Percentiles rank a stretch among this genome's conserved stretches.
Conservation (phyloP, 2,113 vertebrate species). For the Polypterus bichir region DNA sequence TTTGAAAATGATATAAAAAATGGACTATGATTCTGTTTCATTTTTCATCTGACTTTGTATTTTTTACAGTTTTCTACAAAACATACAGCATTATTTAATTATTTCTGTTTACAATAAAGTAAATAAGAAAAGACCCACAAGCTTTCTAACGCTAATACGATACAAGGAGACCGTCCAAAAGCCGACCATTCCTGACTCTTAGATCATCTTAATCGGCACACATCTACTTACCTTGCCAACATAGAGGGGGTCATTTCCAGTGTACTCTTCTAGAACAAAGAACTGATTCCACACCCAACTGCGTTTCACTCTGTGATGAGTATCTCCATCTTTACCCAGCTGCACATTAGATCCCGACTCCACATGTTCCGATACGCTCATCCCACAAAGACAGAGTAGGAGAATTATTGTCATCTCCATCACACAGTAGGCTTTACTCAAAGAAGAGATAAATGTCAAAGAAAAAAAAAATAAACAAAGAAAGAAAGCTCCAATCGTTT, state of each 20-base stretch:
- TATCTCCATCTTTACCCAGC: slow-evolving; percentile 48
- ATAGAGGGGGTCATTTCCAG: slow-evolving; percentile 85
- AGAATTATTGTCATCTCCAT: slow-evolving; percentile 58
- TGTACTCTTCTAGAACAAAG: slow-evolving; percentile 95
- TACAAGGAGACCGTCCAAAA: too few relatives aligned
- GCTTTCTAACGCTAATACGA: too few relatives aligned
- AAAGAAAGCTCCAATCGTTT: slow-evolving; percentile 24
- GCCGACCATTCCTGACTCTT: too few relatives aligned
- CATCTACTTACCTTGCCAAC: slow-evolving; percentile 81
- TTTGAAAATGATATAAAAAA: too few relatives aligned
- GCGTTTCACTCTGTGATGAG: slow-evolving; percentile 67
- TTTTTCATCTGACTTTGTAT: too few relatives aligned
- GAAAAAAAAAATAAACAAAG: slow-evolving; percentile 30
- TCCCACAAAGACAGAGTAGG: slow-evolving; percentile 62
- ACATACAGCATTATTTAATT: too few relatives aligned
- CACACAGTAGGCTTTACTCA: slow-evolving; percentile 34
- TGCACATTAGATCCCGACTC: slow-evolving; percentile 55
- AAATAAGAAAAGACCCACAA: too few relatives aligned
- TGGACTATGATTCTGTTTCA: too few relatives aligned
- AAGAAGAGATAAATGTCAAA: slow-evolving; percentile 24
- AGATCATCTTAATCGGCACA: too few relatives aligned
- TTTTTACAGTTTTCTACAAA: too few relatives aligned
- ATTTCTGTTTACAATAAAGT: too few relatives aligned
- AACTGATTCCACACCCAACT: slow-evolving; percentile 99
- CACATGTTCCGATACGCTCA: slow-evolving; percentile 58